Percentiles rank a stretch among this genome's conserved stretches.
Conservation (phyloP, 2,113 vertebrate genomes). For the Camelus bactrianus region DNA sequence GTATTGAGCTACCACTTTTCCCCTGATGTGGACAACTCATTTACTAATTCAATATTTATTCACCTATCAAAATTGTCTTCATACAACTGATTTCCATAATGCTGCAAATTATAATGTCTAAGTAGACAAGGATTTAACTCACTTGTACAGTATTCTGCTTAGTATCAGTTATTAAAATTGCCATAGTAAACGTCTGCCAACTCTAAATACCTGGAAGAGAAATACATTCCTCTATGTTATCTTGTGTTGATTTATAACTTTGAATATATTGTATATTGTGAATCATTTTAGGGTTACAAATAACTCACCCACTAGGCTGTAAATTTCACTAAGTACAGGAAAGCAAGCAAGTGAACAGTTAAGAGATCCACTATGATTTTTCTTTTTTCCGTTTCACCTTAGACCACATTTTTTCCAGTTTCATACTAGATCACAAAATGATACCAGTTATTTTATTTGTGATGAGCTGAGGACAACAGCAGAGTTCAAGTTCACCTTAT, state of each 20-base stretch:
- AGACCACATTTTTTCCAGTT: background rate
- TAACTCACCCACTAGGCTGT: constrained; percentile 12
- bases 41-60: constrained; percentile 26
- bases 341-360: constrained; percentile 12
- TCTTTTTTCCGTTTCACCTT: background rate
- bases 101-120: background rate
- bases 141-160: background rate
- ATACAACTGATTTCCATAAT: background rate
- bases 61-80: constrained; percentile 6
- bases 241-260: background rate
- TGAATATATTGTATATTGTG: background rate
- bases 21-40: background rate
- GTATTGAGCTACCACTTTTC: background rate
- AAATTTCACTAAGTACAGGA: constrained; percentile 19
- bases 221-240: background rate
- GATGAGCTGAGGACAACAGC: background rate
- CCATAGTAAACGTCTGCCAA: background rate
- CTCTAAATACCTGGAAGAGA: constrained; percentile 4
- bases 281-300: constrained; percentile 29
- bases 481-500: constrained; percentile 57
- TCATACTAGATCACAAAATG: constrained; percentile 38
- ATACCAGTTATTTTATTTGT: constrained; percentile 29
- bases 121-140: background rate
- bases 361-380: background rate
- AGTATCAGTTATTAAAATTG: background rate